Conservation (phyloP, 1,140 invertebrate species). For the Anadara kagoshimensis region DNA sequence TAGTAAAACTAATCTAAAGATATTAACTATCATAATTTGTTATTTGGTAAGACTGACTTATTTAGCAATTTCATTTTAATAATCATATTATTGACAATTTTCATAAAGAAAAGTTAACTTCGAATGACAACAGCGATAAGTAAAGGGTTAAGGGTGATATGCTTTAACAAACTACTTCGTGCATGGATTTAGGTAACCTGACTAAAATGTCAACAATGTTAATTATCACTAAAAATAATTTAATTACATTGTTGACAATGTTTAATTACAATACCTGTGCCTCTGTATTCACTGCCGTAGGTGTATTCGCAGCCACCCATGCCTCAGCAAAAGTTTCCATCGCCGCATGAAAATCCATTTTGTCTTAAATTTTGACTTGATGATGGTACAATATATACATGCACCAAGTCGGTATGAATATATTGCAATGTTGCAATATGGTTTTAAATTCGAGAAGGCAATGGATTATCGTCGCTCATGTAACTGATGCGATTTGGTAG, state of each 20-base stretch:
- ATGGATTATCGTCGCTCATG: constrained; percentile 20
- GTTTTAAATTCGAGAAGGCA: constrained; percentile 1
- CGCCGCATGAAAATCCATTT: constrained; percentile 96
- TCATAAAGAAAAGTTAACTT: too few species aligned
- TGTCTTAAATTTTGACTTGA: background rate
- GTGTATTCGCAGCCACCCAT: constrained; percentile 94
- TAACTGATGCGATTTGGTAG: constrained; percentile 3
- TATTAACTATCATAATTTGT: too few species aligned
- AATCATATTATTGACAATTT: too few species aligned
- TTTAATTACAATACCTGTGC: constrained; percentile 65
- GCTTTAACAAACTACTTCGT: too few species aligned
- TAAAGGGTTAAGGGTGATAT: too few species aligned
- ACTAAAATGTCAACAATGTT: background rate
- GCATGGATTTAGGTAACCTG: too few species aligned
- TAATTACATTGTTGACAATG: background rate
- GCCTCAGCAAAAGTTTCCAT: constrained; percentile 98
- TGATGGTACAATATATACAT: background rate
- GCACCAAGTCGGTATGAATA: background rate
- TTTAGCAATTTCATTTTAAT: too few species aligned
- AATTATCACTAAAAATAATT: background rate
- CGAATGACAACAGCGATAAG: too few species aligned
- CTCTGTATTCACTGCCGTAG: constrained; percentile 75
- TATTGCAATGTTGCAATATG: constrained; percentile 19
- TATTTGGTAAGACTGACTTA: too few species aligned
- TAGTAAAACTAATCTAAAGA: too few species aligned